Percentiles rank a stretch among this genome's conserved stretches.
phyloP scores from a whole-genome alignment of 2,888 invertebrate species.

The Mellilla xanthometata region DNA sequence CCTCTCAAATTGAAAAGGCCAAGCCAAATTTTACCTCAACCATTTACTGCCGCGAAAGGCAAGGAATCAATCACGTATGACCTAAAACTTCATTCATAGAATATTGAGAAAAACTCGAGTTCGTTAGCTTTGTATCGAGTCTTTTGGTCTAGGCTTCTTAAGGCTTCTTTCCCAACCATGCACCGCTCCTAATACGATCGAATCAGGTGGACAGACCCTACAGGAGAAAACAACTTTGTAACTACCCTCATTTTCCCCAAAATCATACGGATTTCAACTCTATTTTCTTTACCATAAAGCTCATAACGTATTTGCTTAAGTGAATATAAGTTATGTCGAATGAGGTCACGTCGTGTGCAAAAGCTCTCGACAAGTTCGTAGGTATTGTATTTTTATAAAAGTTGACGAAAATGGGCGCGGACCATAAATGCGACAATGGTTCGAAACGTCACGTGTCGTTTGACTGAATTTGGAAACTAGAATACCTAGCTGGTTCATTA shows the following conservation, averaged over 20 bases:
- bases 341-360: conserved; percentile 53
- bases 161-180: conserved; percentile 56
- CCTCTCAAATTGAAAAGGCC: neutral
- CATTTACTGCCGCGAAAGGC: conserved; percentile 15
- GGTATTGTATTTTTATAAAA: conserved; percentile 65
- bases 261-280: conserved; percentile 21
- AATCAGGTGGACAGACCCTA: conserved; percentile 65
- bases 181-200: conserved; percentile 66
- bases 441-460: conserved; percentile 12
- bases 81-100: conserved; percentile 21
- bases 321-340: conserved; percentile 10
- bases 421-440: conserved; percentile 44
- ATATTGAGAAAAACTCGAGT: conserved; percentile 29
- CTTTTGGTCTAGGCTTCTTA: conserved; percentile 46
- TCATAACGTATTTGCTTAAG: neutral
- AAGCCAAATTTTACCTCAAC: neutral
- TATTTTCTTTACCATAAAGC: conserved; percentile 22
- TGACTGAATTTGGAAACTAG: conserved; percentile 8
- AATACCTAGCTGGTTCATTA: neutral
- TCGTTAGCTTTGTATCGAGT: conserved; percentile 38
- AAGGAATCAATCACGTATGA: conserved; percentile 14
- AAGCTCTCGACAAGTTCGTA: conserved; percentile 64
- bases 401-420: conserved; percentile 65
- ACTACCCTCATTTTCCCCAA: conserved; percentile 4
- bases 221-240: conserved; percentile 27